A percentile compares a stretch with the other conserved stretches of the same genome.
These are phyloP conservation scores for Drosophila ercepeae DNA, from an alignment of 1,140 invertebrate genomes.

Conservation along the genomic window DNA sequence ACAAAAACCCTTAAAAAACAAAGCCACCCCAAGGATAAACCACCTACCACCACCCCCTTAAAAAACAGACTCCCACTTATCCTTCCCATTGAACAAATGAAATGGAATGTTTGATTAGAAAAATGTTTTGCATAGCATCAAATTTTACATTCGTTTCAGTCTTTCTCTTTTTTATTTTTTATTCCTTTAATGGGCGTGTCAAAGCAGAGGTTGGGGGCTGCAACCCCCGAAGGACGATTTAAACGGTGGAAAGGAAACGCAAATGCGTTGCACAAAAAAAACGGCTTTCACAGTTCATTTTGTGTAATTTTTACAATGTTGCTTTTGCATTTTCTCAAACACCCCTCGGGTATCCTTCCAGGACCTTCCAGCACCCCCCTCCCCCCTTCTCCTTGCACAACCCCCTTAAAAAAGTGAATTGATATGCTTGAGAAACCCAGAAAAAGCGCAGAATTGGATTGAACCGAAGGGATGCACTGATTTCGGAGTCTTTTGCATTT, in stretches of 20 bases:
- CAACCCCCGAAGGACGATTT: conserved; percentile 27
- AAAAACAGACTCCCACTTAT: background rate
- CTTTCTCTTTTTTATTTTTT: conserved; percentile 4
- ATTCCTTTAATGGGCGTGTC: conserved; percentile 48
- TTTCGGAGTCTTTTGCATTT: conserved; percentile 37
- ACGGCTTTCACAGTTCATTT: conserved; percentile 79
- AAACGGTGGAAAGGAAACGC: conserved; percentile 60
- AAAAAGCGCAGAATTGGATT: conserved; percentile 60
- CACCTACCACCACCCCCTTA: background rate
- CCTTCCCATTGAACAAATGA: conserved; percentile 53
- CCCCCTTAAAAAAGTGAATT: conserved; percentile 66
- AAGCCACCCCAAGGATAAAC: conserved; percentile 18
- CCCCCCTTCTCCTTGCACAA: too few relatives aligned
- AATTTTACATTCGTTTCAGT: conserved; percentile 62
- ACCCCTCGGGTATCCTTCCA: background rate
- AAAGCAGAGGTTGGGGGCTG: background rate
- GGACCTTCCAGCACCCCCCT: too few relatives aligned
- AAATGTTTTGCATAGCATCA: conserved; percentile 79
- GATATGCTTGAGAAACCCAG: conserved; percentile 80
- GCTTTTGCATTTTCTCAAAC: conserved; percentile 53
- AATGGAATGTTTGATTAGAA: conserved; percentile 82
- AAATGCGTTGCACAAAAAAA: conserved; percentile 66
- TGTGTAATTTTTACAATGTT: conserved; percentile 72
- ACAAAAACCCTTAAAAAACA: conserved; percentile 34
- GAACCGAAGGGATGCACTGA: conserved; percentile 50